Evolutionary conservation across 2,113 vertebrate species (phyloP).

Genomic region (Pelecanus crispus): DNA sequence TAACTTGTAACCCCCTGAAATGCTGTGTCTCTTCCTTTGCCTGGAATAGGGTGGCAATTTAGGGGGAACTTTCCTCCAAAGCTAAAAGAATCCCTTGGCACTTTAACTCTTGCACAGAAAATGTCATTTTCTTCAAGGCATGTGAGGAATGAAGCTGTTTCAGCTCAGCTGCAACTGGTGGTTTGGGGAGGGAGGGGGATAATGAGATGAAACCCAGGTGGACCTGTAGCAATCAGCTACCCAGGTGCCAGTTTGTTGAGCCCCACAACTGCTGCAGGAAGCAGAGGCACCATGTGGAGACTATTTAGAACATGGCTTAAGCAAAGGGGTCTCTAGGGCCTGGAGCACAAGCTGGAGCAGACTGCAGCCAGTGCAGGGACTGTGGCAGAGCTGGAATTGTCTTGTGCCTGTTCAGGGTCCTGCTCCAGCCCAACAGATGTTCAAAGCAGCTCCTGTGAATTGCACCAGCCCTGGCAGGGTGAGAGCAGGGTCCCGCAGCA

Average conservation of each 20-base stretch:
- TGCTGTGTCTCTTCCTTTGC: background rate
- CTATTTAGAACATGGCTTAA: fast-evolving
- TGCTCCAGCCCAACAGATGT: fast-evolving
- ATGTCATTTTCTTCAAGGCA: background rate
- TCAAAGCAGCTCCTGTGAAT: background rate
- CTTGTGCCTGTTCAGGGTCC: background rate
- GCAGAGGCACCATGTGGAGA: background rate
- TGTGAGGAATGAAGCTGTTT: background rate
- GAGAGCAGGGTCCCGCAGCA: background rate
- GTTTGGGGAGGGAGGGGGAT: background rate
- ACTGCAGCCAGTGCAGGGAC: background rate
- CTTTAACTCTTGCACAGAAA: background rate
- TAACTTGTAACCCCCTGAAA: background rate
- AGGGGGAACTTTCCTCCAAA: background rate
- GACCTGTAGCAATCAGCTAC: background rate
- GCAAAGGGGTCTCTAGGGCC: fast-evolving
- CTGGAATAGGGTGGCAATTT: background rate
- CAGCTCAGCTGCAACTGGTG: background rate
- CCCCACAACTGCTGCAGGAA: background rate
- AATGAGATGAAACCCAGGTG: background rate
- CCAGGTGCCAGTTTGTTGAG: background rate
- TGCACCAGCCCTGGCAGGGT: background rate
- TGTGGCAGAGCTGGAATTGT: background rate
- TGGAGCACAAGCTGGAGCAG: background rate
- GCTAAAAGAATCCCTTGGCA: background rate